Conservation (phyloP, 2,797 vertebrate species). For the Tragopan temminckii region DNA sequence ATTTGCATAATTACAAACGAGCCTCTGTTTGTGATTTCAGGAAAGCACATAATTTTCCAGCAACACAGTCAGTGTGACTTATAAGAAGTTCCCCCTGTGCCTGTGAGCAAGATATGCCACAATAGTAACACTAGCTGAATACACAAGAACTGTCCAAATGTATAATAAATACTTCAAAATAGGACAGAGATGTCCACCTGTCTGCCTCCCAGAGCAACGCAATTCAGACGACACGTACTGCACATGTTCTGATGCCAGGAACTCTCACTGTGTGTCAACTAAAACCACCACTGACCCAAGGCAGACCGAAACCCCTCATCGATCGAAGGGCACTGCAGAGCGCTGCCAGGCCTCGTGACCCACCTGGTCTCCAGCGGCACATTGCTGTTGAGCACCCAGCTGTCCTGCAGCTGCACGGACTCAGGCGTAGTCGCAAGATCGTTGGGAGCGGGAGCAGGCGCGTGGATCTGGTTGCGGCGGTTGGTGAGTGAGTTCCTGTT, state of each 20-base stretch:
- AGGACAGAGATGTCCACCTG: conserved; percentile 3
- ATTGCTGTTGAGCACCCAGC: conserved; percentile 91
- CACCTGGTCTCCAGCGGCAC: conserved; percentile 91
- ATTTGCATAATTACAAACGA: conserved; percentile 80
- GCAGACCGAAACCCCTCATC: accelerated
- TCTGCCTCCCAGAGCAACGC: neutral
- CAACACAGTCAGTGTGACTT: conserved; percentile 73
- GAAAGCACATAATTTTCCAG: conserved; percentile 79
- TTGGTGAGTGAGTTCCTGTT: conserved; percentile 96
- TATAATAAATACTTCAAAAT: conserved; percentile 55
- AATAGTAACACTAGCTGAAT: conserved; percentile 60
- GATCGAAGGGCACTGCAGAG: accelerated
- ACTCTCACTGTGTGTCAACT: accelerated
- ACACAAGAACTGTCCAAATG: conserved; percentile 25
- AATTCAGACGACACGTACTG: neutral
- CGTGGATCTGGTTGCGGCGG: conserved; percentile 93
- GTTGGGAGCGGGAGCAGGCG: conserved; percentile 88
- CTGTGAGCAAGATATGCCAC: conserved; percentile 66
- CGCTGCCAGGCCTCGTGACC: accelerated
- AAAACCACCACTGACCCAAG: accelerated
- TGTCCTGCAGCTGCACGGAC: conserved; percentile 94
- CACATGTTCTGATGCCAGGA: accelerated
- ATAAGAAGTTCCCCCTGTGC: conserved; percentile 59
- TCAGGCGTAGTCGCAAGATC: conserved; percentile 96
- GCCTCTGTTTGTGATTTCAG: conserved; percentile 78